Base-by-base conservation (phyloP, 2,113 vertebrate genomes). In the Grantiella picta region DNA sequence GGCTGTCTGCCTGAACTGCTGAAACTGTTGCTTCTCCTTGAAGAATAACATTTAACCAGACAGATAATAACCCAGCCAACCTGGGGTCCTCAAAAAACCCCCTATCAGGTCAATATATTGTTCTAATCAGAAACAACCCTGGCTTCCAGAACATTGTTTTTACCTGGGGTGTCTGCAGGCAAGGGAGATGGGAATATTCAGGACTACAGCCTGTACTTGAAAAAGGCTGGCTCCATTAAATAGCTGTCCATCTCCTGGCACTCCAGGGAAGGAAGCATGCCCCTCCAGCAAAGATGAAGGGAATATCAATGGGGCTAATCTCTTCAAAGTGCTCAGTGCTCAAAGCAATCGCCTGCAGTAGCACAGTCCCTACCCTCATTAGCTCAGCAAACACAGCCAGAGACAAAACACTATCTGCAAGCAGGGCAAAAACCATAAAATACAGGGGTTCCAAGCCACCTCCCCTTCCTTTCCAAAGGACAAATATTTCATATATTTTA, bases 291-390 rank as follows among this genome's bases (percentile, higher is more conserved):
- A 95, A 96, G 96, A 96, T 94, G 93, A 97, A 98, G 96, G 92
- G 95, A 98, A 96, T 98, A 97, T 98, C 97, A 98, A 94, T 94
- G 91, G 95, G 64, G 78, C 91, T 98, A 97, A 98, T 98, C 97
- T 98, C 91, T 97, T 98, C 95, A 97, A 97, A 98, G 96, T 91
- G 89, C 86, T 95, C 75, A 73, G 81, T 3, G 75, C 97, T 97
- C 96, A 97, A 97, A 98, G 96, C 95, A 86, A 95, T 95, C 63
- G 93, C 97, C 94, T 97, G 86, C 73, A 95, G 95, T 95, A 63
- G 60, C 88, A 94, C 35, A 92, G 86, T 95, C 86, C 84, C 94
- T 83, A 95, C 90, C 95, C 86, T 97, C 95, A 97, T 97, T 97
- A 97, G 92, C 82, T 97, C 89, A 81, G 94, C 47, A 94, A 95